Conservation (phyloP, 2,888 invertebrate genomes). For the Brachylomia viminalis region DNA sequence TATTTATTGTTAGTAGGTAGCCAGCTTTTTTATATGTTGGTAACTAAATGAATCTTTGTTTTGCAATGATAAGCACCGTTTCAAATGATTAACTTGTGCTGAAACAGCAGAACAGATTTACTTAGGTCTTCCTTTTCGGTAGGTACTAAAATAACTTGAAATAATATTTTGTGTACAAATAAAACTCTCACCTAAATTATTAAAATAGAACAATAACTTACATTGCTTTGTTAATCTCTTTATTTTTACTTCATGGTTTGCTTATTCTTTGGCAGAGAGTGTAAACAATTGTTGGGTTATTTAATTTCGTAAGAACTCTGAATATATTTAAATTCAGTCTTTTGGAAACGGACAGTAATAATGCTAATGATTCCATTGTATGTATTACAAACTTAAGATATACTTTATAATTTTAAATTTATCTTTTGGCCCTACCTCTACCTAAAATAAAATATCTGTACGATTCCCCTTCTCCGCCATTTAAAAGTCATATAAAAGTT, state of each 20-base stretch:
- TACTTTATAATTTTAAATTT: not conserved
- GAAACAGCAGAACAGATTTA: constrained; percentile 32
- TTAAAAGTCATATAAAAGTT: constrained; percentile 59
- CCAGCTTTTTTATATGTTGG: not conserved
- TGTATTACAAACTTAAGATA: not conserved
- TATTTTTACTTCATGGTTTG: not conserved
- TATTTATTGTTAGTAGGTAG: not conserved
- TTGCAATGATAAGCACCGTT: not conserved
- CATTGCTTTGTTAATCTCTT: constrained; percentile 21
- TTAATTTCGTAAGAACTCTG: not conserved
- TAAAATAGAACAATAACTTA: constrained; percentile 13
- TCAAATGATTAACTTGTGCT: constrained; percentile 2
- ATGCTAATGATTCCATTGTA: not conserved
- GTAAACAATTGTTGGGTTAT: not conserved
- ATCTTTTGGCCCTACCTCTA: not conserved
- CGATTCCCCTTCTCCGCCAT: constrained; percentile 22
- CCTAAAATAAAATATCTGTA: constrained; percentile 14
- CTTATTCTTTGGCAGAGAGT: not conserved
- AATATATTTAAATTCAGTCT: not conserved
- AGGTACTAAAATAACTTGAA: constrained; percentile 6
- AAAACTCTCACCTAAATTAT: not conserved
- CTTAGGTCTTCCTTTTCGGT: constrained; percentile 23
- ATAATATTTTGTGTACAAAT: constrained; percentile 29
- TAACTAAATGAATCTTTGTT: not conserved
- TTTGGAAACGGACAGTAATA: not conserved